Evolutionary conservation across 2,888 invertebrate genomes (phyloP).

Genomic region (Acleris emargana): DNA sequence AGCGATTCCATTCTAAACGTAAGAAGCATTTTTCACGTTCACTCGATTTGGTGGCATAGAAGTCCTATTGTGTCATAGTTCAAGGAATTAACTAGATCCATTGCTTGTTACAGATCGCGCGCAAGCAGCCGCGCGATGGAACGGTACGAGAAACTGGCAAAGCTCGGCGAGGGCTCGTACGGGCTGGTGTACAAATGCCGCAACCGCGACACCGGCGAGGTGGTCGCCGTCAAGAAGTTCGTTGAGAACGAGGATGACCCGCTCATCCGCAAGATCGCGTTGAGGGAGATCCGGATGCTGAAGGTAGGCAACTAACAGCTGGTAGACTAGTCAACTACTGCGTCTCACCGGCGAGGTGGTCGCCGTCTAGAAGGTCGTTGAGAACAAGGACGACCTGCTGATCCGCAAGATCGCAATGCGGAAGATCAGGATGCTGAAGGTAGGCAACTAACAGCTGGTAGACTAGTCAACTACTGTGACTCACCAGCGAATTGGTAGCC

Average conservation of each 20-base stretch:
- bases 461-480: conserved; percentile 65
- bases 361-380: conserved; percentile 98
- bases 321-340: conserved; percentile 86
- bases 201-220: conserved; percentile 96
- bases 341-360: conserved; percentile 89
- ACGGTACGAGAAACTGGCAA: conserved; percentile 96
- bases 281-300: conserved; percentile 96
- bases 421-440: conserved; percentile 93
- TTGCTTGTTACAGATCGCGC: conserved; percentile 85
- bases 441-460: conserved; percentile 88
- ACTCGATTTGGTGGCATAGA: too few species aligned
- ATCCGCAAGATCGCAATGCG: conserved; percentile 97
- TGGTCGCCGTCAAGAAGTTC: conserved; percentile 98
- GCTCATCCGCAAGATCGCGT: conserved; percentile 96
- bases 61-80: too few species aligned
- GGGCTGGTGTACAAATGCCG: conserved; percentile 98
- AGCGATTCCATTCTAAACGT: too few species aligned
- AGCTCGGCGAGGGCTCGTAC: conserved; percentile 97
- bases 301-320: conserved; percentile 89
- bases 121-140: conserved; percentile 95
- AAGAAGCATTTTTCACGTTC: too few species aligned
- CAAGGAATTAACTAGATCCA: conserved; percentile 30
- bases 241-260: conserved; percentile 99
- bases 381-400: conserved; percentile 98
- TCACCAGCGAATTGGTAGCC: conserved; percentile 92